Base-by-base conservation (phyloP, 2,797 vertebrate genomes). In the Sylvilagus floridanus region DNA sequence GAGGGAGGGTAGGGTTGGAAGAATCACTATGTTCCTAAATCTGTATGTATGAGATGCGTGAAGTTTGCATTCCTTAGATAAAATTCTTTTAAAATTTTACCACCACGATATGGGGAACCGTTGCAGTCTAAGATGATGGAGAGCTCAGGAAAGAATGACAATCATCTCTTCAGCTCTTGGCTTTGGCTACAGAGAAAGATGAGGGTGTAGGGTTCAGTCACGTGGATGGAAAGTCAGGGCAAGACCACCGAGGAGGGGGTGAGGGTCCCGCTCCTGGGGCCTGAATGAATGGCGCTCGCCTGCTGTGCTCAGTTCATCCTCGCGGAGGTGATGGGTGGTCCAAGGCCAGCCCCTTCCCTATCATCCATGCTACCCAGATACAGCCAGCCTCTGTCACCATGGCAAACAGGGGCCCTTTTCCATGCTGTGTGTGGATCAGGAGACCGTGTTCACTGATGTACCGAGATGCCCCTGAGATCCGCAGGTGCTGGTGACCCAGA, bases 241-340 rank as follows among this genome's bases (percentile, higher is more conserved):
- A 98, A 99, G 87, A 98, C 99, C 71, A 98, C 99, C 91, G 88
- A 97, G 30, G 98, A 99, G 62, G 98, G 98, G 62, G 82, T 98
- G 3, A 98, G 98, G 50, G 97, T 98, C 77, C 98, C 98, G 98
- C 93, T 98, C 98, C 0, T 99, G 65, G 98, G 98, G 47, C 98
- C 98, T 3, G 98, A 99, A 73, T 97, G 99, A 9, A 99, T 98
- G 4, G 98, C 99, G 92, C 98, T 99, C 96, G 98, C 98, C 0
- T 99, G 99, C 98, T 99, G 99, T 94, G 98, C 98, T 1, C 98
- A 99, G 97, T 99, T 99, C 95, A 99, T 99, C 95, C 98, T 98
- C 63, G 99, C 98, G 98, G 98, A 98, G 68, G 98, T 99, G 87
- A 99, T 98, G 85, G 98, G 98, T 47, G 89, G 97, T 54, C 98